phyloP scores from a whole-genome alignment of 2,113 vertebrate species.

The Chiloscyllium plagiosum region DNA sequence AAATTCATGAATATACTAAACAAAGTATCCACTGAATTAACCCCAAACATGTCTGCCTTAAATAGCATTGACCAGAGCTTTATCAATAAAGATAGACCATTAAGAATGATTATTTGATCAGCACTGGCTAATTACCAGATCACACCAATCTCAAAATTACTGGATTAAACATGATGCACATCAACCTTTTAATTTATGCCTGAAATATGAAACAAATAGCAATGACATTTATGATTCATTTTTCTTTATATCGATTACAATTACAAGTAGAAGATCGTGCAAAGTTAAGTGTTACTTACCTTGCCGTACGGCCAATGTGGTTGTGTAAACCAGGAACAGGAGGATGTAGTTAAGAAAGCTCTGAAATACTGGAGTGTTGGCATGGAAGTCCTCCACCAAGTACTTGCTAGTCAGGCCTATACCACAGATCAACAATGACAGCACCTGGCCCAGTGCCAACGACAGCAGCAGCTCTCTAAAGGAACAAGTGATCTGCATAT shows the following conservation, averaged over 20 bases:
- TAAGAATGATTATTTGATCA: neutral
- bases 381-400: constrained; percentile 86
- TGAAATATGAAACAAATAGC: neutral
- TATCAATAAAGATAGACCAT: neutral
- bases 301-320: constrained; percentile 89
- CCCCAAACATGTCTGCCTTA: neutral
- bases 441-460: constrained; percentile 82
- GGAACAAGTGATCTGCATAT: constrained; percentile 36
- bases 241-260: neutral
- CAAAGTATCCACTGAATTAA: neutral
- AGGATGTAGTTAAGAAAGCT: constrained; percentile 96
- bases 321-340: constrained; percentile 92
- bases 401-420: constrained; percentile 91
- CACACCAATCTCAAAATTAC: neutral
- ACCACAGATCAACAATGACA: constrained; percentile 87
- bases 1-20: neutral
- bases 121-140: neutral
- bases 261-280: neutral
- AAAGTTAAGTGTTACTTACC: constrained; percentile 58
- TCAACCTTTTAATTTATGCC: neutral
- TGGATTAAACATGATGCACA: neutral
- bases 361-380: constrained; percentile 92
- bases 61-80: neutral
- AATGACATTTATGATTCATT: neutral
- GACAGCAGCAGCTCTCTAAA: constrained; percentile 84